Evolutionary conservation across 2,113 vertebrate genomes (phyloP).

Genomic region (Barnardius zonarius): DNA sequence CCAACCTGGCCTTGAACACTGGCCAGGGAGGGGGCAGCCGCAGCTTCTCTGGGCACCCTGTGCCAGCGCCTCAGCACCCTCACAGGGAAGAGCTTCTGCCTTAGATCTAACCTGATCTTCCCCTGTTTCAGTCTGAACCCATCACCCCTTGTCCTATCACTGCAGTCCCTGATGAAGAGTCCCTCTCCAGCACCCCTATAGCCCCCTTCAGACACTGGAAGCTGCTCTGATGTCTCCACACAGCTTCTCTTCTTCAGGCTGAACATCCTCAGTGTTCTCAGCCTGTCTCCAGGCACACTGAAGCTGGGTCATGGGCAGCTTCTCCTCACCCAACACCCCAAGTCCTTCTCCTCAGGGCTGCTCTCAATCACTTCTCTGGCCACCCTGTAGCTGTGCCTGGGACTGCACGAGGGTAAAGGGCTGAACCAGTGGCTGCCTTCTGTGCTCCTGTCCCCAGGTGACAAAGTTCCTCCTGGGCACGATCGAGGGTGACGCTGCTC

Average conservation of each 20-base stretch:
- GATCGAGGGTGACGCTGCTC: fast-evolving
- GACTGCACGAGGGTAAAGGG: not conserved
- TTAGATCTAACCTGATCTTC: too few species aligned
- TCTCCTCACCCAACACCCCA: not conserved
- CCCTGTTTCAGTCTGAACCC: not conserved
- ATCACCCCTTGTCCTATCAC: not conserved
- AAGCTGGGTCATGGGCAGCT: not conserved
- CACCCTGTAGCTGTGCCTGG: not conserved
- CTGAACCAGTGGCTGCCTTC: not conserved
- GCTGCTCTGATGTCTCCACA: not conserved
- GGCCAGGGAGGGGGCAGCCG: too few species aligned
- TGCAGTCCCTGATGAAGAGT: not conserved
- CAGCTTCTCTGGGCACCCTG: too few species aligned
- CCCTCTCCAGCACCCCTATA: not conserved
- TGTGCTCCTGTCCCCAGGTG: not conserved
- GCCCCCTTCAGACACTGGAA: not conserved
- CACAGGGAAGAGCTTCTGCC: too few species aligned
- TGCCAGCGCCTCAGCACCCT: too few species aligned
- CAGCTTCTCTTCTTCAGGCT: not conserved
- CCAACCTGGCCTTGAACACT: not conserved
- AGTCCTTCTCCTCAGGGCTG: not conserved
- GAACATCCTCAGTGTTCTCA: not conserved
- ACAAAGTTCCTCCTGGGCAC: fast-evolving
- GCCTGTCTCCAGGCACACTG: not conserved
- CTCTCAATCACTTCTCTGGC: not conserved